Evolutionary conservation across 2,888 invertebrate species (phyloP), one percentile per base, ranked within the genome.

Genomic region (Dascillus cervinus): DNA sequence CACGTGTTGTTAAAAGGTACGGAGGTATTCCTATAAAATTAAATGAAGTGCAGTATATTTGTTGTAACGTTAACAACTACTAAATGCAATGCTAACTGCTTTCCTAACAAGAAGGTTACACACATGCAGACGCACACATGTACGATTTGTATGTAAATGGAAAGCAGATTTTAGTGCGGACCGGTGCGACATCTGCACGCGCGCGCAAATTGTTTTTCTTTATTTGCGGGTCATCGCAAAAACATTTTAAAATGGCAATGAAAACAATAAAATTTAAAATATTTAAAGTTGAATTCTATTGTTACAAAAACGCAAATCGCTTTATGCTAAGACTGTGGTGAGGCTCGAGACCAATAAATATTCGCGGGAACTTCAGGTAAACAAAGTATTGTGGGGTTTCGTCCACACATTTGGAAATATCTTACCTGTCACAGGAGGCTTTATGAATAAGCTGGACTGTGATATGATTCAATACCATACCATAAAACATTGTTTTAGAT

Each of bases 261-360:
- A 37, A 51, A 47, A 56, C 56, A 56, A 58, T 59, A 58, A 60
- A 58, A 61, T 61, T 49, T 53, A 39, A 60, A 58, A 58, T 49
- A 61, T 61, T 60, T 59, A 57, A 60, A 62, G 59, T 60, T n/a
- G n/a, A n/a, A 58, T 57, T 56, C 61, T 58, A 60, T 62, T 62
- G 61, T 60, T 59, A 47, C 52, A 53, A 56, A 55, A 57, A 55
- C 56, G 54, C 59, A 58, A 58, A 58, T 58, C 56, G 58, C 47
- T 59, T 58, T 53, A 51, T 49, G 47, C 51, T 45, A 47, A 46
- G 55, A 56, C 55, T 42, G 41, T 29, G 34, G 49, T 45, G 47
- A 38, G 48, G 53, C 17, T 6, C 17, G 52, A 55, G 58, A 56
- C 59, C 55, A 58, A 58, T 58, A 58, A 58, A 58, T 6, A 6